A percentile compares a stretch with the other conserved stretches of the same genome.
Conservation (phyloP, 1,140 invertebrate species). For the Trichonephila clavata region DNA sequence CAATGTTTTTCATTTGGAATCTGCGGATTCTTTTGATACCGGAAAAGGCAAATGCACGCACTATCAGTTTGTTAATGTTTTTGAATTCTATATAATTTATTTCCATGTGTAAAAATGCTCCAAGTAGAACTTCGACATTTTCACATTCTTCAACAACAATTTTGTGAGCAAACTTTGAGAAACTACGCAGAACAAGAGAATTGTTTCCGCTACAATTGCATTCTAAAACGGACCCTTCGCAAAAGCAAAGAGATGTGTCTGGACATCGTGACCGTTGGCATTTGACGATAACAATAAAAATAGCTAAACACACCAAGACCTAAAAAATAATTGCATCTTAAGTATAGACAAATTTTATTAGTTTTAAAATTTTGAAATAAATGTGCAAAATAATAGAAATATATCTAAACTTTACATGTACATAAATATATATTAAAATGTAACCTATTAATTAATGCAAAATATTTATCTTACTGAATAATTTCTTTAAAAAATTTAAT, state of each 20-base stretch:
- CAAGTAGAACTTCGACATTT: neutral
- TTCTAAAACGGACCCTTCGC: neutral
- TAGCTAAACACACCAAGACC: neutral
- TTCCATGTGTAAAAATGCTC: neutral
- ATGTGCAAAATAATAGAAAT: neutral
- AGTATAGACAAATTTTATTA: neutral
- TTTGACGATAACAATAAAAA: neutral
- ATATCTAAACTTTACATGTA: neutral
- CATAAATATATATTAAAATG: neutral
- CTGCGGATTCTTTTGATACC: neutral
- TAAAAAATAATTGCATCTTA: neutral
- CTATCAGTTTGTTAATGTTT: constrained; percentile 5
- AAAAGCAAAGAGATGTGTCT: neutral
- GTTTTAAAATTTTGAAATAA: neutral
- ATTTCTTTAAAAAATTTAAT: too few species aligned
- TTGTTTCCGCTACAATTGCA: neutral
- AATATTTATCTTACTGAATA: too few species aligned
- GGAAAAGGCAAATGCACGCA: neutral
- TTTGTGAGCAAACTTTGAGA: neutral
- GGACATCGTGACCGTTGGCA: neutral
- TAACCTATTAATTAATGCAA: too few species aligned
- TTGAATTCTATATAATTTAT: neutral
- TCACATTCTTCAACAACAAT: neutral
- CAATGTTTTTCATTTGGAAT: neutral
- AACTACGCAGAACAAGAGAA: neutral